Conservation (phyloP, 2,113 vertebrate species). For the Phaethon lepturus region DNA sequence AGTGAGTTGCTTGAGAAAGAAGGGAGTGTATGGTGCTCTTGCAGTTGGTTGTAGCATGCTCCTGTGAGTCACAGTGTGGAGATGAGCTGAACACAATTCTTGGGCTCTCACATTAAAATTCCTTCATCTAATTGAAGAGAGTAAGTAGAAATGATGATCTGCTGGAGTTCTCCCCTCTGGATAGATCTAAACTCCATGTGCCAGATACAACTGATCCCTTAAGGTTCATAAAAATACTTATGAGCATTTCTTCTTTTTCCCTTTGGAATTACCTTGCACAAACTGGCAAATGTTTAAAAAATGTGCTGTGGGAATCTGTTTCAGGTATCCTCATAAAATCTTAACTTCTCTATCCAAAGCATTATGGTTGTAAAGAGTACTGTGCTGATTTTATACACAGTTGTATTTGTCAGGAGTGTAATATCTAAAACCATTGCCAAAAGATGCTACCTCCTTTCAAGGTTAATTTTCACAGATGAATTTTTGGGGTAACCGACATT, state of each 20-base stretch:
- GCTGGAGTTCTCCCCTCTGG: not conserved
- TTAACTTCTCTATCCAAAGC: not conserved
- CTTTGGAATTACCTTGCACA: not conserved
- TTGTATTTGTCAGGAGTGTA: not conserved
- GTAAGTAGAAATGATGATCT: not conserved
- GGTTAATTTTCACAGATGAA: not conserved
- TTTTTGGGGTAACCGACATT: not conserved
- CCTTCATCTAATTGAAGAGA: not conserved
- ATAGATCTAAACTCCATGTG: not conserved
- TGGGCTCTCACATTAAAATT: not conserved
- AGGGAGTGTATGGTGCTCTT: not conserved
- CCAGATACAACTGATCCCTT: not conserved
- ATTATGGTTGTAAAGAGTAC: not conserved
- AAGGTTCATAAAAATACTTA: not conserved
- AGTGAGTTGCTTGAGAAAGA: not conserved
- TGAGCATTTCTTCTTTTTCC: not conserved
- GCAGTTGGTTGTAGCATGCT: not conserved
- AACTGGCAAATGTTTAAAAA: not conserved
- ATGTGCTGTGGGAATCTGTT: not conserved
- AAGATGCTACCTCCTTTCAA: not conserved
- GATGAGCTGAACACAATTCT: not conserved
- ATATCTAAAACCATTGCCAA: not conserved
- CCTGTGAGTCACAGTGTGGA: not conserved
- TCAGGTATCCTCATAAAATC: not conserved
- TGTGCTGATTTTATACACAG: not conserved